Evolutionary conservation across 2,888 invertebrate genomes (phyloP).

Genomic region (Plebejus melissa): DNA sequence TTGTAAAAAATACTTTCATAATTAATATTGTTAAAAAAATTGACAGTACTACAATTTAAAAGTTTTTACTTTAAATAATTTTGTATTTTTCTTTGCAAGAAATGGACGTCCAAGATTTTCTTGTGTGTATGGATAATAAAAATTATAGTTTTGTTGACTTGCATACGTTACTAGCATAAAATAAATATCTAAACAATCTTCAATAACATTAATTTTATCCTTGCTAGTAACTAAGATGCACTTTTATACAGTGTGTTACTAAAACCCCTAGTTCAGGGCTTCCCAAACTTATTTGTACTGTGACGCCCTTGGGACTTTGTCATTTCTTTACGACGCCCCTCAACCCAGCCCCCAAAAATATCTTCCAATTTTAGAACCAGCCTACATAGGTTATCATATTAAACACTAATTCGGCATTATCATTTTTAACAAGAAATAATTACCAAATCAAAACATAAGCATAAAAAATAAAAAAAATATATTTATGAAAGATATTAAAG

Average conservation of each 20-base stretch:
- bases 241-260: neutral
- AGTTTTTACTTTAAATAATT: neutral
- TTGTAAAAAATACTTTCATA: neutral
- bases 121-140: neutral
- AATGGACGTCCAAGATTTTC: neutral
- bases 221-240: neutral
- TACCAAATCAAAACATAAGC: too few species aligned
- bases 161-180: slow-evolving; percentile 33
- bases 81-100: neutral
- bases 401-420: too few species aligned
- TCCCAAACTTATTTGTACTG: too few species aligned
- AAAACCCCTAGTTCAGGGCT: neutral
- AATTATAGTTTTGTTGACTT: neutral
- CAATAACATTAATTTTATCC: neutral
- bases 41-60: neutral
- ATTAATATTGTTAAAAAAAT: neutral
- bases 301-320: too few species aligned
- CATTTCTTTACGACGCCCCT: too few species aligned
- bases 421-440: too few species aligned
- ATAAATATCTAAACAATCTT: slow-evolving; percentile 20
- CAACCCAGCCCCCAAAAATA: too few species aligned
- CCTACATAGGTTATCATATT: too few species aligned
- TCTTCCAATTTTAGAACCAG: too few species aligned
- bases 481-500: too few species aligned
- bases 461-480: too few species aligned